Conservation (phyloP, 2,888 invertebrate species). For the Dolomedes plantarius region DNA sequence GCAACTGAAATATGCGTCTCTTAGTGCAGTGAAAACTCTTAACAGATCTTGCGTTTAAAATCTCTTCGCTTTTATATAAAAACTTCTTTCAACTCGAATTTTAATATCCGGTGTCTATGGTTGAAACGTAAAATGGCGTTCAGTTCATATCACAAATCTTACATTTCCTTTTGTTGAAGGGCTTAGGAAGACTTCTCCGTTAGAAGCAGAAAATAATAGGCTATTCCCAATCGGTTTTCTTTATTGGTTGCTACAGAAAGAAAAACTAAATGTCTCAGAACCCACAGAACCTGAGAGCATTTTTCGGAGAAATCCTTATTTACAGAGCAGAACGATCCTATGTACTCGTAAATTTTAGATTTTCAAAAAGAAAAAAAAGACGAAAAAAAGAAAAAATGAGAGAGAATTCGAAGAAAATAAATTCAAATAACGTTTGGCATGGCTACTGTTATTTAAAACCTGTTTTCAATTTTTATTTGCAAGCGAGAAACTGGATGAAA, state of each 20-base stretch:
- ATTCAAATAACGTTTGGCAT: slow-evolving; percentile 29
- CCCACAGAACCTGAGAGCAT: background rate
- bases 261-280: too few species aligned
- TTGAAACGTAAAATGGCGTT: background rate
- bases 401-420: background rate
- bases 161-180: background rate
- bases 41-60: too few species aligned
- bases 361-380: background rate
- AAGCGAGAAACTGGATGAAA: slow-evolving; percentile 37
- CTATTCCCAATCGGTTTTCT: background rate
- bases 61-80: background rate
- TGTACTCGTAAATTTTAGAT: background rate
- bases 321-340: background rate
- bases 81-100: background rate
- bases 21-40: background rate
- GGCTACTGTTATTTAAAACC: slow-evolving; percentile 28
- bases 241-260: background rate
- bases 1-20: too few species aligned
- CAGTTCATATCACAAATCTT: background rate
- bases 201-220: background rate
- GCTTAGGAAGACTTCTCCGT: background rate
- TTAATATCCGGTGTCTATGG: slow-evolving; percentile 5
- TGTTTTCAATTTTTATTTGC: slow-evolving; percentile 48
- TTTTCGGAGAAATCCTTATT: background rate
- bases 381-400: too few species aligned